Evolutionary conservation across 2,113 vertebrate genomes (phyloP), one percentile per base, ranked within the genome.

Genomic region (Petromus typicus): DNA sequence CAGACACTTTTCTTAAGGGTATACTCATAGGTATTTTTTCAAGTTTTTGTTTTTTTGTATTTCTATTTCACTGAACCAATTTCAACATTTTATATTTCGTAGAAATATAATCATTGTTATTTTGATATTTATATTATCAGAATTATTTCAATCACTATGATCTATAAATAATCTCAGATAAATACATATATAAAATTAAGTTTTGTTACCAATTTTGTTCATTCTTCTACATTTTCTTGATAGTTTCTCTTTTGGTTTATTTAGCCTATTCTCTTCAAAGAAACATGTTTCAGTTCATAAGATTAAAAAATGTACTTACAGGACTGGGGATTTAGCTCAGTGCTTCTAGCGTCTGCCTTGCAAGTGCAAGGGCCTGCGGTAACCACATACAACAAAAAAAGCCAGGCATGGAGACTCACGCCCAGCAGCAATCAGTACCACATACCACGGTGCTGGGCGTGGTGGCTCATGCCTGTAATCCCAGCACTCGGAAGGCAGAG

Each of bases 41-140:
- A 57, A 63, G 11, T 81, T 82, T 92, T 86, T 57, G 22, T 45
- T 92, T 91, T 91, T 89, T 85, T 76, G 11, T 83, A 56, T 69
- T 95, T 79, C 56, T 75, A 2, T 56, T 86, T 94, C 25, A 94
- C 13, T 75, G 23, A 78, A 82, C 23, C 27, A 92, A 51, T 18
- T 90, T 92, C 10, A 83, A 27, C 22, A 73, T 64, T 86, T 61
- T 64, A 57, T 43, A 32, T 94, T 92, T 57, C 59, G 7, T 54
- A 78, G 81, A 92, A 89, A 90, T 54, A 25, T 54, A 71, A 86
- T 20, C 27, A 45, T 20, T n/a, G 23, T 59, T 25, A 90, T 81
- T 94, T 81, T 71, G 32, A 8, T 56, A 86, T 81, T 79, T 48
- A 61, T 54, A 22, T 67, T 73, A 63, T 63, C 61, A 63, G 25